Base-by-base conservation (phyloP, 2,797 vertebrate genomes). In the Typhlichthys subterraneus region DNA sequence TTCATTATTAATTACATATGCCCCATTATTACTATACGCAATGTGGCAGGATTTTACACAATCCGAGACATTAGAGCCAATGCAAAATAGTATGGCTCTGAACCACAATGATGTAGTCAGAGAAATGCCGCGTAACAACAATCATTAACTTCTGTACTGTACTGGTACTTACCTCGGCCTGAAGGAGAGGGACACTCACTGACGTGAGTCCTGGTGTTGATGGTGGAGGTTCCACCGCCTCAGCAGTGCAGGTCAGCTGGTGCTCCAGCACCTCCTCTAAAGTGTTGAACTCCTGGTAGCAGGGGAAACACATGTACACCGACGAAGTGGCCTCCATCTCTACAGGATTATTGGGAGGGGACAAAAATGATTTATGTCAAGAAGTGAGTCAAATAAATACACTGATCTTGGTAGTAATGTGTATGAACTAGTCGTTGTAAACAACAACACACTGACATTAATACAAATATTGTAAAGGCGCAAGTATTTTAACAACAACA, bases 271-370 rank as follows among this genome's bases (percentile, higher is more conserved):
- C 93, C 57, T 94, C 93, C 61, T 94, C 93, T 19, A 94, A 80
- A 29, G 92, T 91, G 76, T 90, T 82, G 58, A 93, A 94, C 88
- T 94, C 92, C 84, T 88, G 92, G 79, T 93, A 94, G 87, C 93
- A 94, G 50, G 93, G 93, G 72, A 94, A 94, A 74, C 93, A 94
- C 93, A 94, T 94, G 82, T 93, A 94, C 72, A 94, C 93, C 0
- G 93, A 93, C 15, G 92, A 88, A 48, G 83, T 69, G 46, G 46
- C 83, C 80, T 94, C 93, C 90, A 93, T 93, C 8, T 60, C 90
- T 85, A 77, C 4, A n/a, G 9, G 69, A 59, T 1, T 62, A 72
- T 59, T 12, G 70, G 53, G 73, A 71, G 73, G 67, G 12, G 76
- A 69, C 63, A 79, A 70, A 12, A 83, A 76, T 66, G 65, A 73